phyloP scores from a whole-genome alignment of 2,797 vertebrate genomes.

The Eptatretus atami region DNA sequence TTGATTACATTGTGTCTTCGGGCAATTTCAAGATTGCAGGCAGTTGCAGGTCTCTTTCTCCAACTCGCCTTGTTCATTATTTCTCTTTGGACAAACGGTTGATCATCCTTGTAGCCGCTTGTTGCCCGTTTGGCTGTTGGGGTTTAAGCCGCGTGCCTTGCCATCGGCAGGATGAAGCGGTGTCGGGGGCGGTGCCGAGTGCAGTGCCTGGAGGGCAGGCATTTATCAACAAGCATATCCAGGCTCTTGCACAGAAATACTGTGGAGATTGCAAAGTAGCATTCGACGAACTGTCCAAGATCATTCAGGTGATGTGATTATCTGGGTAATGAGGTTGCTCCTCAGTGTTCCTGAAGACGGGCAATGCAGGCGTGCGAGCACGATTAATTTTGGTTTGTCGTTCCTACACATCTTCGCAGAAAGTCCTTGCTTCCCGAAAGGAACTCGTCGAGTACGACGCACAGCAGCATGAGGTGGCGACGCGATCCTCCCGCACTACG shows the following conservation, averaged over 20 bases:
- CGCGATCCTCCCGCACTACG: slow-evolving; percentile 47
- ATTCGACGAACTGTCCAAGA: slow-evolving; percentile 91
- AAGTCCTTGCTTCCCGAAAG: slow-evolving; percentile 91
- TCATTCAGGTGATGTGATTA: slow-evolving; percentile 42
- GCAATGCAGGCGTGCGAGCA: too few relatives aligned
- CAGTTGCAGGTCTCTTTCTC: too few relatives aligned
- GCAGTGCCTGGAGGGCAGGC: slow-evolving; percentile 12
- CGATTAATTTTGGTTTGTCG: too few relatives aligned
- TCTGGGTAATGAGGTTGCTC: neutral
- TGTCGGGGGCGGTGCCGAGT: too few relatives aligned
- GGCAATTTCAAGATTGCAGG: too few relatives aligned
- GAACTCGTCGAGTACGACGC: slow-evolving; percentile 84
- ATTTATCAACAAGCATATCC: slow-evolving; percentile 80
- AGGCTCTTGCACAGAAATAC: slow-evolving; percentile 85
- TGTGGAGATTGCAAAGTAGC: slow-evolving; percentile 93
- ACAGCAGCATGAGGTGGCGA: slow-evolving; percentile 78
- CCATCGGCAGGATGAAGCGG: too few relatives aligned
- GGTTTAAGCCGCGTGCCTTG: too few relatives aligned
- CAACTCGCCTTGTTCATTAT: neutral
- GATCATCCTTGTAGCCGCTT: neutral
- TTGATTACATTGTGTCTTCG: neutral
- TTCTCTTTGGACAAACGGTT: neutral
- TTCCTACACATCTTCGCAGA: slow-evolving; percentile 18
- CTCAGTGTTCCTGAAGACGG: too few relatives aligned
- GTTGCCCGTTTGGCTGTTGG: too few relatives aligned